Conservation (phyloP, 2,113 vertebrate species). For the Tyrannus savana region DNA sequence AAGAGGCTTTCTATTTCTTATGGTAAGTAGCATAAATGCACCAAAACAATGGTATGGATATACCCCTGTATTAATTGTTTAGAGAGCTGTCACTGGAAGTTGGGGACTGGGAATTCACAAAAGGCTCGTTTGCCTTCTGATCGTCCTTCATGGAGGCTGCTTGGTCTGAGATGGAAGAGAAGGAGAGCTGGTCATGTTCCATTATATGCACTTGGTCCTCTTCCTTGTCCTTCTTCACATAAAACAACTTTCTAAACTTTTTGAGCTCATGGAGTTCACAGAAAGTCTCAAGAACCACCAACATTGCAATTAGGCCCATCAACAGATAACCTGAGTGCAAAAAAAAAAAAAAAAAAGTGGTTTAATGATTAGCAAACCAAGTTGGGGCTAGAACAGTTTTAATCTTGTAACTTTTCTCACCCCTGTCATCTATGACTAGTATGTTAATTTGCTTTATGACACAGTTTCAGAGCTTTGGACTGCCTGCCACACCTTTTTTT, state of each 20-base stretch:
- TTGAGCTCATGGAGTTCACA: slow-evolving; percentile 96
- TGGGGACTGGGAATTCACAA: slow-evolving; percentile 72
- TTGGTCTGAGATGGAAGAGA: slow-evolving; percentile 86
- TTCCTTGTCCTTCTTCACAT: slow-evolving; percentile 91
- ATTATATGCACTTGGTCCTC: slow-evolving; percentile 88
- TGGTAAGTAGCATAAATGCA: slow-evolving; percentile 18
- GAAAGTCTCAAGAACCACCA: slow-evolving; percentile 96
- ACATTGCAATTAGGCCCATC: slow-evolving; percentile 91
- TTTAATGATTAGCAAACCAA: not conserved
- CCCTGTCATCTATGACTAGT: not conserved
- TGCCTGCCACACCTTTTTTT: no score
- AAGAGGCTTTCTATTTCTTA: slow-evolving; percentile 18
- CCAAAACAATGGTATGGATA: not conserved
- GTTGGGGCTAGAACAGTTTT: not conserved
- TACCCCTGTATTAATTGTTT: slow-evolving; percentile 76
- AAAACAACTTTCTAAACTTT: slow-evolving; percentile 94
- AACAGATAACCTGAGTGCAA: slow-evolving; percentile 85
- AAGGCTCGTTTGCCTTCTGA: slow-evolving; percentile 81
- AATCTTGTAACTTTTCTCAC: not conserved
- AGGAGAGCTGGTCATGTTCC: slow-evolving; percentile 93
- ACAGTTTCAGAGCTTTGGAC: not conserved
- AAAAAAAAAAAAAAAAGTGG: not conserved
- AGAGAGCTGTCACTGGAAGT: slow-evolving; percentile 76
- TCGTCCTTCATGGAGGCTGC: slow-evolving; percentile 77
- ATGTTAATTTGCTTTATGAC: not conserved